A percentile compares a stretch with the other conserved stretches of the same genome.
Evolutionary conservation across 2,113 vertebrate species (phyloP).

Genomic region (Heptranchias perlo): DNA sequence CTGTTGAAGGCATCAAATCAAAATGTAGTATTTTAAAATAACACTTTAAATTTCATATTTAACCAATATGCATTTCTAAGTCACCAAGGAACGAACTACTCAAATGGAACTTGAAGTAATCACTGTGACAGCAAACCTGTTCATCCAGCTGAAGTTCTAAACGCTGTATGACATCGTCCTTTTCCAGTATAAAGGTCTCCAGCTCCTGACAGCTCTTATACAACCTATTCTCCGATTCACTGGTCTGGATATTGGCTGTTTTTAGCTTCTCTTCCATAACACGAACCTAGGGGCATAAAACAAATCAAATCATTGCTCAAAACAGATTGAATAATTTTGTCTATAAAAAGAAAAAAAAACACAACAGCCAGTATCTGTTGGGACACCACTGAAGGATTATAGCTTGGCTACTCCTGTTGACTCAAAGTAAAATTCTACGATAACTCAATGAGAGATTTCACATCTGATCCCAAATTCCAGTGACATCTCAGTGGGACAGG

Average conservation of each 20-base stretch:
- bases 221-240: constrained; percentile 74
- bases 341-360: not conserved
- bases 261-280: constrained; percentile 96
- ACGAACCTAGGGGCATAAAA: constrained; percentile 67
- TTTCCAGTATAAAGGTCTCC: constrained; percentile 75
- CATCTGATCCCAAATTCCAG: not conserved
- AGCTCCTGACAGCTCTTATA: constrained; percentile 86
- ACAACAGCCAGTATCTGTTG: not conserved
- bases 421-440: not conserved
- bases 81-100: not conserved
- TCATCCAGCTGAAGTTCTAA: constrained; percentile 87
- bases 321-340: not conserved
- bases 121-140: constrained; percentile 65
- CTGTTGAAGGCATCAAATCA: not conserved
- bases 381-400: not conserved
- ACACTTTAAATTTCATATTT: not conserved
- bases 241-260: constrained; percentile 73
- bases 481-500: not conserved
- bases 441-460: constrained; percentile 1
- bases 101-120: not conserved
- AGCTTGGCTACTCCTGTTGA: not conserved
- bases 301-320: not conserved
- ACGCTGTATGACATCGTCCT: constrained; percentile 74
- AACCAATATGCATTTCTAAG: not conserved
- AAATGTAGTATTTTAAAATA: not conserved